Percentiles rank a stretch among this genome's conserved stretches.
Conservation (phyloP, 1,140 invertebrate species). For the Scylla paramamosain region DNA sequence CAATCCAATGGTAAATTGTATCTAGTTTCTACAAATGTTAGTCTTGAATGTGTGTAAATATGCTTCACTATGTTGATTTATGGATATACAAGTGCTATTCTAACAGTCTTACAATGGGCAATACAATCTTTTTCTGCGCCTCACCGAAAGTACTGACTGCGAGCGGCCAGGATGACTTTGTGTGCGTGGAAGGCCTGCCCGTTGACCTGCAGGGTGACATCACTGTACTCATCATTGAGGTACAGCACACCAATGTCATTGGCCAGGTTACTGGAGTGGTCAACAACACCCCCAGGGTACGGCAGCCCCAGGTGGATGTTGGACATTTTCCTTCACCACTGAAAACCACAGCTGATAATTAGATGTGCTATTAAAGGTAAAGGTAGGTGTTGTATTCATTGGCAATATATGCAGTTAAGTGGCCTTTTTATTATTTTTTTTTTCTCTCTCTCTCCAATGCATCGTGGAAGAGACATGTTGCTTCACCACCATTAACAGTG, state of each 20-base stretch:
- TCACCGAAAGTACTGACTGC: slow-evolving; percentile 96
- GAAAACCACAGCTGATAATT: not conserved
- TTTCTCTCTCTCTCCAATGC: no score
- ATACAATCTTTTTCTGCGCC: not conserved
- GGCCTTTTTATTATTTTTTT: not conserved
- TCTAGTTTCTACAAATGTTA: no score
- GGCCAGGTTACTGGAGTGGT: slow-evolving; percentile 76
- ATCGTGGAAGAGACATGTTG: no score
- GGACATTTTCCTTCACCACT: slow-evolving; percentile 70
- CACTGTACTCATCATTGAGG: slow-evolving; percentile 93
- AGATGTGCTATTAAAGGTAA: not conserved
- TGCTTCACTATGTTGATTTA: no score
- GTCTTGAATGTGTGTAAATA: no score
- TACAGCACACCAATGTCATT: slow-evolving; percentile 83
- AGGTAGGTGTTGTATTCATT: not conserved
- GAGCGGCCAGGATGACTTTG: slow-evolving; percentile 93
- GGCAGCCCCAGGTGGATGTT: slow-evolving; percentile 76
- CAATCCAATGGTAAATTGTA: no score
- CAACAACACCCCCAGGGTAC: slow-evolving; percentile 73
- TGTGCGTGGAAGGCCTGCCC: slow-evolving; percentile 92
- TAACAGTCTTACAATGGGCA: no score
- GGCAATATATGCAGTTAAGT: not conserved
- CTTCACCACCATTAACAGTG: no score
- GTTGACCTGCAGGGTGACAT: slow-evolving; percentile 94
- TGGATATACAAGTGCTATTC: no score